These are phyloP conservation scores for Drosophila equinoxialis DNA, from an alignment of 1,140 invertebrate genomes.

Conservation along the genomic window DNA sequence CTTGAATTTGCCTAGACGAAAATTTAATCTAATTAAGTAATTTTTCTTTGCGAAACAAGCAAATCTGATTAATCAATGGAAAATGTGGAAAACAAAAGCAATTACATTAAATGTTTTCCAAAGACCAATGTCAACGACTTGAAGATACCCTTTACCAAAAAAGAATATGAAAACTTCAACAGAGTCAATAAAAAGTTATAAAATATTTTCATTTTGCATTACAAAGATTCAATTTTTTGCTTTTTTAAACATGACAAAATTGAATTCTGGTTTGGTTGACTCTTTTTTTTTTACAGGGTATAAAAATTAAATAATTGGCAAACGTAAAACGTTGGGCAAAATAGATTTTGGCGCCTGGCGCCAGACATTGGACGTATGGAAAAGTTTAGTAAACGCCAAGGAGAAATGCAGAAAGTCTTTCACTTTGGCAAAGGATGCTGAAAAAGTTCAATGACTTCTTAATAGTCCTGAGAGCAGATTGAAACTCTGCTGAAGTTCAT, in stretches of 20 bases:
- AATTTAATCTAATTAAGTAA: slow-evolving; percentile 77
- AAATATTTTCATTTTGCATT: not conserved
- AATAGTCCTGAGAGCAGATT: slow-evolving; percentile 57
- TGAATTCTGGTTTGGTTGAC: no score
- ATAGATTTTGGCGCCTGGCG: slow-evolving; percentile 58
- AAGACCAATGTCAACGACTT: slow-evolving; percentile 8
- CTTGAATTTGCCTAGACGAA: slow-evolving; percentile 27
- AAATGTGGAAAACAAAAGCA: slow-evolving; percentile 57
- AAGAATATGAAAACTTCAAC: no score
- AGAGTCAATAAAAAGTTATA: no score
- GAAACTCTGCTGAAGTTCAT: slow-evolving; percentile 40
- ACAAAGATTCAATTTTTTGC: not conserved
- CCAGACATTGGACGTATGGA: slow-evolving; percentile 58
- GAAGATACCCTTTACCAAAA: not conserved
- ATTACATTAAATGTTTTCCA: slow-evolving; percentile 72
- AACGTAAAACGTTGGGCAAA: slow-evolving; percentile 25
- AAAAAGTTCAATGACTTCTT: slow-evolving; percentile 71
- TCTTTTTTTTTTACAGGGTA: not conserved
- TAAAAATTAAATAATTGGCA: slow-evolving; percentile 73
- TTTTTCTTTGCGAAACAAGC: slow-evolving; percentile 68
- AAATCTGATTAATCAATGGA: slow-evolving; percentile 68
- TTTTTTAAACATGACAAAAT: no score
- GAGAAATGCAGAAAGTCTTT: slow-evolving; percentile 31
- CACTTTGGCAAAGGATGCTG: slow-evolving; percentile 64
- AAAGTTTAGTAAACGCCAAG: slow-evolving; percentile 27